Base-by-base conservation (phyloP, 1,140 invertebrate genomes). In the Drosophila mojavensis region DNA sequence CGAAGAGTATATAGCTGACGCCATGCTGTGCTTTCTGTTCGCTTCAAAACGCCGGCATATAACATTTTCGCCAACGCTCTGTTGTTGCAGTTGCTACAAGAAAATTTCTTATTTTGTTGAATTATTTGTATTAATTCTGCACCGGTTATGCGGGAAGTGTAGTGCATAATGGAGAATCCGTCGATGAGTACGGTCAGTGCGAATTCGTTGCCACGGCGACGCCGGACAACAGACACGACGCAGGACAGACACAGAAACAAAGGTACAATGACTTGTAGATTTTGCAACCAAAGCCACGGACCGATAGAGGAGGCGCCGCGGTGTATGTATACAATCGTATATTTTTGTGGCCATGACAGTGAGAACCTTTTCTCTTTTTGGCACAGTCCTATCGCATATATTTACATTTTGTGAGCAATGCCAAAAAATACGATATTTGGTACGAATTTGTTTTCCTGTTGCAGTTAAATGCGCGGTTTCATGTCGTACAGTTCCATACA, bases 191-290 rank as follows among this genome's bases (percentile, higher is more conserved):
- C 13, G 10, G 24, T n/a, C 9, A 15, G 17, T 51, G 36, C 45
- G 33, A 43, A 45, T 47, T 51, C 36, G 72, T 75, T 69, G 26
- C 60, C 67, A 70, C 60, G 39, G 47, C 47, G 20, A 64, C 51
- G 45, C 24, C 10, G 33, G 61, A 59, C 24, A 26, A 53, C 15
- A 64, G 45, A 56, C 28, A 47, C 48, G 11, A 28, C 26, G 50
- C 30, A 7, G 55, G 51, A 62, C 43, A 24, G 53, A 64, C 53
- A 79, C 24, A 54, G 47, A 82, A 79, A 77, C 75, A 74, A 68
- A 74, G 45, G 50, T 70, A 84, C 78, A 82, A 89, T 89, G 84
- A 89, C 84, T 89, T 89, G 84, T 89, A 90, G 78, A 90, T 81
- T 89, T 89, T 78, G 73, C 51, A 56, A 20, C 24, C 28, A 79